phyloP scores from a whole-genome alignment of 2,888 invertebrate genomes.

The Eurytoma californica region DNA sequence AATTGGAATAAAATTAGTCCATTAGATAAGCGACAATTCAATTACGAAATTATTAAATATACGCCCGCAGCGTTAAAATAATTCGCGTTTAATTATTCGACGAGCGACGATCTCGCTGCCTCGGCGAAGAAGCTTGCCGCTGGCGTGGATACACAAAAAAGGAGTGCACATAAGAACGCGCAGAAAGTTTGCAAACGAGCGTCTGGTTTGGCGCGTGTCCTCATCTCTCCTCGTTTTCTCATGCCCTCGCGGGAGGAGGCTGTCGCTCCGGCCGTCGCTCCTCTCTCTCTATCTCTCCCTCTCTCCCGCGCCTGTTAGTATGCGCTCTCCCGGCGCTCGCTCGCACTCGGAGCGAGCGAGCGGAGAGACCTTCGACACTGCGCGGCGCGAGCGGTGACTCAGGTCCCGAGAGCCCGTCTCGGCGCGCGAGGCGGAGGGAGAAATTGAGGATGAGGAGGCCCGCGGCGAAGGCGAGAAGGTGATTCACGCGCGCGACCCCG shows the following conservation, averaged over 20 bases:
- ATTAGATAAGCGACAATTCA: too few relatives aligned
- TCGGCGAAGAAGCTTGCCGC: too few relatives aligned
- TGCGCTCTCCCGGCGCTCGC: background rate
- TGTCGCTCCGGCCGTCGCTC: slow-evolving; percentile 1
- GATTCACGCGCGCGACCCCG: slow-evolving; percentile 28
- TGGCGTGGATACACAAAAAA: background rate
- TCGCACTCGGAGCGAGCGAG: background rate
- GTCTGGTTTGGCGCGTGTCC: slow-evolving; percentile 15
- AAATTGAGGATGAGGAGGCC: slow-evolving; percentile 26
- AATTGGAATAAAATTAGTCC: too few relatives aligned
- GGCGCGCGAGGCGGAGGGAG: background rate
- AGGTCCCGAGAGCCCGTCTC: background rate
- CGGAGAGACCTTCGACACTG: slow-evolving; percentile 30
- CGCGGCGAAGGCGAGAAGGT: slow-evolving; percentile 36
- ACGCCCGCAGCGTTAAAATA: too few relatives aligned
- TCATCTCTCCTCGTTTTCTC: slow-evolving; percentile 22
- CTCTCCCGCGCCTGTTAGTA: background rate
- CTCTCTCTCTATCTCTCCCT: background rate
- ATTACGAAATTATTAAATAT: too few relatives aligned
- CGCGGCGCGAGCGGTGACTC: slow-evolving; percentile 30
- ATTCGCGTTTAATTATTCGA: too few relatives aligned
- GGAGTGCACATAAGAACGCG: background rate
- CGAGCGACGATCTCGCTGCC: too few relatives aligned
- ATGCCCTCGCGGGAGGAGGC: slow-evolving; percentile 5
- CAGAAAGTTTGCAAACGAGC: background rate